Conservation (phyloP, 1,140 invertebrate genomes). For the Microplitis mediator region DNA sequence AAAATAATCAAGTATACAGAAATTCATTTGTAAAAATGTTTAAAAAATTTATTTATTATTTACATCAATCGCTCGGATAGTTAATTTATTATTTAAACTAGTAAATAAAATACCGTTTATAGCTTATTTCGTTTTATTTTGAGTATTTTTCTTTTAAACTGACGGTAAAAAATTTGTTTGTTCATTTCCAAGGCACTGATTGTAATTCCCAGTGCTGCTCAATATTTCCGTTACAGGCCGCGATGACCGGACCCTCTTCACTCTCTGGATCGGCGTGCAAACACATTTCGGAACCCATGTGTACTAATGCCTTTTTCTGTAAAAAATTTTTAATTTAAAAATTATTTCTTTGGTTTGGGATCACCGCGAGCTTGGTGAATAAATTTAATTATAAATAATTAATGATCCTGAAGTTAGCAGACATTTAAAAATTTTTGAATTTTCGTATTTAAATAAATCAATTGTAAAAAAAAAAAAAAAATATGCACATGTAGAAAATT, state of each 20-base stretch:
- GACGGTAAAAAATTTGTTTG: neutral
- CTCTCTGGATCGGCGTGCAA: constrained; percentile 57
- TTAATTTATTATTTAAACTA: neutral
- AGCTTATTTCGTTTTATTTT: neutral
- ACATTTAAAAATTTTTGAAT: too few relatives aligned
- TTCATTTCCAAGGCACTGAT: constrained; percentile 61
- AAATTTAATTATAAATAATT: neutral
- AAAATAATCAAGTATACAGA: neutral
- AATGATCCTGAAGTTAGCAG: too few relatives aligned
- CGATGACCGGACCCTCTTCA: constrained; percentile 60
- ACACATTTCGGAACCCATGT: constrained; percentile 64
- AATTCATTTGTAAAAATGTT: neutral
- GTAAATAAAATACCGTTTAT: neutral
- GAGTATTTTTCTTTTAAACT: too few relatives aligned
- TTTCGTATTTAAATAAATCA: too few relatives aligned
- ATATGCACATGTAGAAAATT: too few relatives aligned
- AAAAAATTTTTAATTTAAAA: constrained; percentile 33
- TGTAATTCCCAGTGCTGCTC: constrained; percentile 66
- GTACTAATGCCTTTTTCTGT: constrained; percentile 61
- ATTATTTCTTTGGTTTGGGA: too few relatives aligned
- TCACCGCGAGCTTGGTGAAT: too few relatives aligned
- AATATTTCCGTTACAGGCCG: constrained; percentile 56
- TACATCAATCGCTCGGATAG: too few relatives aligned
- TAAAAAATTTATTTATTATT: neutral
- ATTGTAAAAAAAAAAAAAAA: too few relatives aligned